phyloP scores from a whole-genome alignment of 92 coral and sea anemone species.

The Scolanthus callimorphus region DNA sequence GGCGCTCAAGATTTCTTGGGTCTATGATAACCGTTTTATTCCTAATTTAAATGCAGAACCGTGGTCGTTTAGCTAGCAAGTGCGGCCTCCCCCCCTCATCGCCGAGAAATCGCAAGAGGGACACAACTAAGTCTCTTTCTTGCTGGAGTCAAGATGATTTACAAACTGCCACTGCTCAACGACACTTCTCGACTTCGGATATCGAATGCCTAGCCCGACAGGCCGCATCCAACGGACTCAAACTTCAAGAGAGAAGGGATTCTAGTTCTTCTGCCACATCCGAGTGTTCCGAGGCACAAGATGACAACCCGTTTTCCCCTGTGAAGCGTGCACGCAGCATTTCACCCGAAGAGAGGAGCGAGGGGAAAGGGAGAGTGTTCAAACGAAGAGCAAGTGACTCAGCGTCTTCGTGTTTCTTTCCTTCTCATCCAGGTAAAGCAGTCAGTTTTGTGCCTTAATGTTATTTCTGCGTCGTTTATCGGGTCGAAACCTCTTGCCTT shows the following conservation, averaged over 20 bases:
- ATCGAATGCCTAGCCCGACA: slow-evolving; percentile 35
- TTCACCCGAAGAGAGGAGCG: slow-evolving; percentile 56
- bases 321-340: slow-evolving; percentile 78
- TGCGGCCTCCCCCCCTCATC: slow-evolving; percentile 90
- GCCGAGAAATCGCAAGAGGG: slow-evolving; percentile 62
- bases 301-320: slow-evolving; percentile 73
- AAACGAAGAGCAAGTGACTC: slow-evolving; percentile 31
- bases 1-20: background rate
- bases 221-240: slow-evolving; percentile 50
- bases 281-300: slow-evolving; percentile 71
- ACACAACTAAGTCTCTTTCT: slow-evolving; percentile 40
- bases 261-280: slow-evolving; percentile 79
- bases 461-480: too few relatives aligned
- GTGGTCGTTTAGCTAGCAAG: slow-evolving; percentile 92
- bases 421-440: slow-evolving; percentile 10
- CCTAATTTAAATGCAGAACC: slow-evolving; percentile 59
- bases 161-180: slow-evolving; percentile 23
- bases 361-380: slow-evolving; percentile 8
- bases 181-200: slow-evolving; percentile 70
- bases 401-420: background rate
- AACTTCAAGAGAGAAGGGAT: slow-evolving; percentile 37
- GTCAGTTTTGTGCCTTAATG: too few relatives aligned
- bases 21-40: slow-evolving; percentile 1
- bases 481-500: too few relatives aligned
- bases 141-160: slow-evolving; percentile 68